Percentiles rank a stretch among this genome's conserved stretches.
Evolutionary conservation across 2,113 vertebrate genomes (phyloP).

Genomic region (Heterochromis multidens): DNA sequence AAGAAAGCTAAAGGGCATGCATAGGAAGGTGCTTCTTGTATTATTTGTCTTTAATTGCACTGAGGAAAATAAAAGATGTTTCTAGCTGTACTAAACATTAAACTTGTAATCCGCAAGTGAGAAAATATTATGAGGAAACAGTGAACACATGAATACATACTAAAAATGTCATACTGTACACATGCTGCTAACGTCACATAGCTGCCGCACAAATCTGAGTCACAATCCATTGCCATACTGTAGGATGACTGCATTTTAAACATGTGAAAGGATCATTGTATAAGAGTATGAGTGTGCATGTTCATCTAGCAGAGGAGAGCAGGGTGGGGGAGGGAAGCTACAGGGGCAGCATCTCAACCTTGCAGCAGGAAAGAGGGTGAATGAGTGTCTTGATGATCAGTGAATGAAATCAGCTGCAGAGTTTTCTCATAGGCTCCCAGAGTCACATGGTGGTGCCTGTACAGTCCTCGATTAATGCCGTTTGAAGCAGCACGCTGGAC

Average conservation of each 20-base stretch:
- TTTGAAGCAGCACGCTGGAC: neutral
- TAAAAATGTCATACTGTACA: neutral
- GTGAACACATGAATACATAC: neutral
- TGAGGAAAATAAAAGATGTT: neutral
- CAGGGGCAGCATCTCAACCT: conserved; percentile 48
- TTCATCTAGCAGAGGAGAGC: neutral
- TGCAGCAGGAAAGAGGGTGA: conserved; percentile 54
- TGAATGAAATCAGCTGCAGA: conserved; percentile 56
- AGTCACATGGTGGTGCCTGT: conserved; percentile 4
- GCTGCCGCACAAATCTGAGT: conserved; percentile 39
- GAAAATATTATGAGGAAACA: neutral
- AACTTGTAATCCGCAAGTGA: neutral
- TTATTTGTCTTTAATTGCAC: neutral
- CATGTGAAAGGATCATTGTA: conserved; percentile 25
- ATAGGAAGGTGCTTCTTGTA: neutral
- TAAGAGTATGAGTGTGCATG: neutral
- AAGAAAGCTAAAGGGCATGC: neutral
- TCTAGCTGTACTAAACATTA: neutral
- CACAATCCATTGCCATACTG: neutral
- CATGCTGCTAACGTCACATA: neutral
- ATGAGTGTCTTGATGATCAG: conserved; percentile 39
- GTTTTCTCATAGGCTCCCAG: conserved; percentile 9
- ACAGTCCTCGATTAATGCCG: neutral
- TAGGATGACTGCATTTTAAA: conserved; percentile 15
- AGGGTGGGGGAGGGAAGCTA: conserved; percentile 27